Evolutionary conservation across 2,888 invertebrate species (phyloP), one percentile per base, ranked within the genome.

Genomic region (Cistogaster globosa): DNA sequence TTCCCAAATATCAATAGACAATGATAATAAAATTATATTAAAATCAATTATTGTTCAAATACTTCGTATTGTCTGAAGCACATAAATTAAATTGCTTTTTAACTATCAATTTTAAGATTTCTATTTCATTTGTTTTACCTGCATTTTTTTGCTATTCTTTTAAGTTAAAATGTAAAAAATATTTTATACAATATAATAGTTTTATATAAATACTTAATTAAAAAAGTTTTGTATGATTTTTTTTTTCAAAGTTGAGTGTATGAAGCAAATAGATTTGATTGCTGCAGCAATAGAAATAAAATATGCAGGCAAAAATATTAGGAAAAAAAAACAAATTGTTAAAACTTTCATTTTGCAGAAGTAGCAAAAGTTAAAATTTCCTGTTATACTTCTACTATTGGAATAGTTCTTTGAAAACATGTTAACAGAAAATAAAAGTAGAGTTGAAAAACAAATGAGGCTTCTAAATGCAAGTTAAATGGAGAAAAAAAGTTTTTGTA

Each of bases 141-240:
- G 80, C 60, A 67, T 80, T 74, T 72, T 51, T 57, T 38, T n/a
- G 72, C 38, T 79, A 68, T 18, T 51, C 2, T 60, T 74, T 65
- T 45, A 38, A 51, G 26, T 53, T 68, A 42, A 69, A 65, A 69
- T 51, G 45, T 36, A 58, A 67, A 67, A 67, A 83, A 67, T 68
- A 38, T 48, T 53, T 8, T 51, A 51, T 65, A 32, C 57, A 32
- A 65, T 58, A 63, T 63, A 69, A 79, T 75, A 84, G 76, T 63
- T 84, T 72, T 72, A 67, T 14, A 53, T n/a, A 53, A 77, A 80
- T 86, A 86, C 77, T 87, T 87, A 87, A 87, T 87, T 87, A 87
- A 87, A 86, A 87, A 87, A 87, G 80, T 87, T 87, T 87, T 81
- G 62, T 86, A n/a, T 80, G 78, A 75, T 69, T 69, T 74, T 77